Evolutionary conservation across 1,140 invertebrate species (phyloP).

Genomic region (Medauroidea extradentata): DNA sequence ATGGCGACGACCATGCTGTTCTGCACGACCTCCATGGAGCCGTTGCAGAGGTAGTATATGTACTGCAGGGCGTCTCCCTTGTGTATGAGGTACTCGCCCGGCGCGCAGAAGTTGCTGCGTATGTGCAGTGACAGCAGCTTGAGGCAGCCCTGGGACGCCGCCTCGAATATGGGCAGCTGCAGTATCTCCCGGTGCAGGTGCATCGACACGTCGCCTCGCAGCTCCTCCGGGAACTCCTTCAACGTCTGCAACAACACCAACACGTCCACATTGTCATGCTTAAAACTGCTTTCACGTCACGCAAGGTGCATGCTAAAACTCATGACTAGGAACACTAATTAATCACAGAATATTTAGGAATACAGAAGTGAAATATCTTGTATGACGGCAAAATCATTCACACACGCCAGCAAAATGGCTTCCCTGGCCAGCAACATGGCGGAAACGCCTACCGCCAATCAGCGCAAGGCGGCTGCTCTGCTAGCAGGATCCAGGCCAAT

Average conservation of each 20-base stretch:
- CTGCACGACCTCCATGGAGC: conserved; percentile 97
- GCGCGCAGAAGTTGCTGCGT: conserved; percentile 88
- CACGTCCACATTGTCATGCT: neutral
- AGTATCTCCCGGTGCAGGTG: conserved; percentile 93
- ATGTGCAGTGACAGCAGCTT: conserved; percentile 88
- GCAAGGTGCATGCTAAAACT: neutral
- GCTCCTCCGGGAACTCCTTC: conserved; percentile 93
- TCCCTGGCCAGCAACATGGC: no score
- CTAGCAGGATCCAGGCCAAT: neutral
- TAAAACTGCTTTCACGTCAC: neutral
- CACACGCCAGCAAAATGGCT: no score
- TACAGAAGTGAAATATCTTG: no score
- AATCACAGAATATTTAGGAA: no score
- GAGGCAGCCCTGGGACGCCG: conserved; percentile 81
- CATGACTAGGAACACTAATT: neutral
- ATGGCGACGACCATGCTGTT: conserved; percentile 98
- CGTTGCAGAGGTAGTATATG: conserved; percentile 95
- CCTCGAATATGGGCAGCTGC: conserved; percentile 89
- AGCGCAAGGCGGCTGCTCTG: no score
- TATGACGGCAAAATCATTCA: no score
- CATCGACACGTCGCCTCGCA: conserved; percentile 91
- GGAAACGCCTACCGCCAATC: no score
- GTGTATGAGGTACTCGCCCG: conserved; percentile 95
- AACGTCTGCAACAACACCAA: conserved; percentile 63
- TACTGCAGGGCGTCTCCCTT: conserved; percentile 94